Evolutionary conservation across 2,113 vertebrate species (phyloP), one percentile per base, ranked within the genome.

Genomic region (Charina bottae): DNA sequence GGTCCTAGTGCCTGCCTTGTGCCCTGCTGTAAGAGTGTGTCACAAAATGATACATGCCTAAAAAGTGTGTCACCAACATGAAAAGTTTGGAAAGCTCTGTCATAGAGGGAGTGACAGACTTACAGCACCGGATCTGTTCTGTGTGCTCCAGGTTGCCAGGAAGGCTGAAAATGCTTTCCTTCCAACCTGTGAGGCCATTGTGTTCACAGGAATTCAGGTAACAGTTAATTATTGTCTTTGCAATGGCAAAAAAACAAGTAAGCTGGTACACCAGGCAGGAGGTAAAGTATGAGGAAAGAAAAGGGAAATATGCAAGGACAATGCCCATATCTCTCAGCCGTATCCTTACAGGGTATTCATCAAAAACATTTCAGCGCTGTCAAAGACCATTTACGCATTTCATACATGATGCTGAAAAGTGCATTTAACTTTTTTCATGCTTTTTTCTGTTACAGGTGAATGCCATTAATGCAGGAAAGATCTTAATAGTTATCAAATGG

Each of bases 21-120:
- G n/a, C n/a, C n/a, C n/a, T n/a, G n/a, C n/a, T n/a, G n/a, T n/a
- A n/a, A n/a, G n/a, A n/a, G n/a, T n/a, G n/a, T n/a, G n/a, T n/a
- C n/a, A n/a, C n/a, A n/a, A n/a, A n/a, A n/a, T n/a, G n/a, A n/a
- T n/a, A n/a, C n/a, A n/a, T n/a, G n/a, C n/a, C n/a, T n/a, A n/a
- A n/a, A n/a, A n/a, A n/a, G n/a, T n/a, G n/a, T n/a, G n/a, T n/a
- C n/a, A n/a, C n/a, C n/a, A n/a, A n/a, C n/a, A n/a, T n/a, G n/a
- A n/a, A n/a, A n/a, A n/a, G n/a, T n/a, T n/a, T n/a, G n/a, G n/a
- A n/a, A n/a, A n/a, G n/a, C n/a, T n/a, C n/a, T 0, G 0, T 0
- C 85, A 54, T 11, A 11, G 0, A 0, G 84, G 24, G 2, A 2
- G 33, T 21, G 1, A 0, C 84, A 15, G 58, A 0, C 55, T 11